These are phyloP conservation scores for Mirounga angustirostris DNA, from an alignment of 2,113 vertebrate species.

Conservation along the genomic window DNA sequence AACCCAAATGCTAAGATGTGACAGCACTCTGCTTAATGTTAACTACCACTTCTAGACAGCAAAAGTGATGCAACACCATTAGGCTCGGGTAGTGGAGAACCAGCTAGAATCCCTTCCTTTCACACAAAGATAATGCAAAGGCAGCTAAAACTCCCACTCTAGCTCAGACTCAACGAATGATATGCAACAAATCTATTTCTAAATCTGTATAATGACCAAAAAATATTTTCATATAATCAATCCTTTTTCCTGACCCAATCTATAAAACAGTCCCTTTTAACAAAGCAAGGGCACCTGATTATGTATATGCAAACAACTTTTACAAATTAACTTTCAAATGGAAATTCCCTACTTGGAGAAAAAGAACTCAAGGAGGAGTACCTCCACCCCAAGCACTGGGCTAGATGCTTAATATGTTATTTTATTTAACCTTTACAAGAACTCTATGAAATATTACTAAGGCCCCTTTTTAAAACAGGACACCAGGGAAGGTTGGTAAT, in stretches of 20 bases:
- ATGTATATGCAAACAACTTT: background rate
- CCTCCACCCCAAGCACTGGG: background rate
- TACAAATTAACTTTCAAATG: background rate
- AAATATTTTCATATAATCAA: background rate
- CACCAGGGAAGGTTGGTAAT: background rate
- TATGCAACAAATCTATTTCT: background rate
- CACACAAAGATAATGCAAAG: background rate
- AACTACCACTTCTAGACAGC: background rate
- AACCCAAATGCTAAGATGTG: background rate
- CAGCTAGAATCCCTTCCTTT: background rate
- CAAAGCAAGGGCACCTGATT: background rate
- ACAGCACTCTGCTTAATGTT: background rate
- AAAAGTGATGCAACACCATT: too few species aligned
- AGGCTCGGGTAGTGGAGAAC: background rate
- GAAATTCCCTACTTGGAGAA: background rate
- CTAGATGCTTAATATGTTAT: background rate
- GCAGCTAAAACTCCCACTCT: background rate
- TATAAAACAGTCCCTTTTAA: background rate
- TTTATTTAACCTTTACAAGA: background rate
- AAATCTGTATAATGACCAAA: background rate
- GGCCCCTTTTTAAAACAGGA: background rate
- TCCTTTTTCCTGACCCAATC: background rate
- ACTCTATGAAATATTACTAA: background rate
- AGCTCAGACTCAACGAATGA: background rate
- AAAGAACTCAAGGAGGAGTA: background rate